A percentile compares a stretch with the other conserved stretches of the same genome.
Conservation (phyloP, 2,797 vertebrate species). For the Pagetopsis macropterus region DNA sequence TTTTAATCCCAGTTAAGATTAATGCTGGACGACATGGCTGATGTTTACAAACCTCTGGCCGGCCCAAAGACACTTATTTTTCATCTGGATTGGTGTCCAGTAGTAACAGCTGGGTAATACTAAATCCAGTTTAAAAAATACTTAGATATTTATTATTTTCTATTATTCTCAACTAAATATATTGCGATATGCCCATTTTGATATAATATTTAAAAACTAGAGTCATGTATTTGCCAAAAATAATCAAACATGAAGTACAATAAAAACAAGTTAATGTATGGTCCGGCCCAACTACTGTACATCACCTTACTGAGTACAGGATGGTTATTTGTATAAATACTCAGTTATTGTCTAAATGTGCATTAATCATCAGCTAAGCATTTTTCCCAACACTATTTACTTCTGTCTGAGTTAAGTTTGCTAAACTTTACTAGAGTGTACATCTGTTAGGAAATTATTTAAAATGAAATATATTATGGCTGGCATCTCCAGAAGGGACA, state of each 20-base stretch:
- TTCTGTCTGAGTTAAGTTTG: not conserved
- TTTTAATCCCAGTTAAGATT: constrained; percentile 76
- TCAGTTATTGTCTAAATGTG: constrained; percentile 3
- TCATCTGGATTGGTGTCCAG: constrained; percentile 48
- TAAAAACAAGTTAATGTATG: constrained; percentile 3
- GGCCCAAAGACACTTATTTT: constrained; percentile 39
- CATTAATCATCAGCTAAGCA: not conserved
- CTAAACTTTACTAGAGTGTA: not conserved
- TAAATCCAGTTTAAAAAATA: constrained; percentile 31
- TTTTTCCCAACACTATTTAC: not conserved
- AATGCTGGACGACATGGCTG: constrained; percentile 55
- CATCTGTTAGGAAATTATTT: not conserved
- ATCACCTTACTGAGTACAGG: not conserved
- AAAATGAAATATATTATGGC: not conserved
- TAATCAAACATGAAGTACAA: too few relatives aligned
- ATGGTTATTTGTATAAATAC: not conserved
- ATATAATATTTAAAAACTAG: too few relatives aligned
- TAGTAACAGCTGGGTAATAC: constrained; percentile 48
- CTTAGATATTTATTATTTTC: constrained; percentile 8
- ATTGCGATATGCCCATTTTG: too few relatives aligned
- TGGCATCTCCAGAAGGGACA: not conserved
- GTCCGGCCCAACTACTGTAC: not conserved
- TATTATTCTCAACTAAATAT: not conserved
- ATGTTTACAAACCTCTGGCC: constrained; percentile 71
- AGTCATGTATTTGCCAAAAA: too few relatives aligned